Conservation (phyloP, 2,113 vertebrate genomes). For the Rhinolophus sinicus region DNA sequence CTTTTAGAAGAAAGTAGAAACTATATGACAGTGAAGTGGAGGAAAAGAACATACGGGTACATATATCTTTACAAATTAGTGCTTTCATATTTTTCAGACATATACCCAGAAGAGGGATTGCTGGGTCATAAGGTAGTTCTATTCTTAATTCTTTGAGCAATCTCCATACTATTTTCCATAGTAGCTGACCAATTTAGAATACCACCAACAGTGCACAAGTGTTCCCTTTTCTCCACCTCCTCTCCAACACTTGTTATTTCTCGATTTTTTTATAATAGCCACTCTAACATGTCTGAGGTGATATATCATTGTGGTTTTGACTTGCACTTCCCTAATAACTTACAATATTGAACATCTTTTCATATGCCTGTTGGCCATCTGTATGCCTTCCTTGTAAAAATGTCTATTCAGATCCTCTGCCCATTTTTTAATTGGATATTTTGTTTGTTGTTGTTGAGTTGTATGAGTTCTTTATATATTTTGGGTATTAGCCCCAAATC, state of each 20-base stretch:
- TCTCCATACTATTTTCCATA: not conserved
- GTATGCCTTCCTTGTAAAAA: not conserved
- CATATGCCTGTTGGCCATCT: not conserved
- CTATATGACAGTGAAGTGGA: not conserved
- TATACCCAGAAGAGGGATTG: not conserved
- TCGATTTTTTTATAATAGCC: not conserved
- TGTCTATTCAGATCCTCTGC: not conserved
- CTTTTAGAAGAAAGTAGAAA: not conserved
- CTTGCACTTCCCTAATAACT: not conserved
- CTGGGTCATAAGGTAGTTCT: not conserved
- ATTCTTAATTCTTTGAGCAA: not conserved
- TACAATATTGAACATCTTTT: not conserved
- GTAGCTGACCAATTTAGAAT: not conserved
- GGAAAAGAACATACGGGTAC: not conserved
- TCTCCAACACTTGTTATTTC: not conserved
- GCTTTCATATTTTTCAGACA: not conserved
- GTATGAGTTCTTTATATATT: not conserved
- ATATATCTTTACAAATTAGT: not conserved
- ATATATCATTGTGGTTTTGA: not conserved
- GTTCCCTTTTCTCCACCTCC: not conserved
- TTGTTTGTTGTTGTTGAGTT: not conserved
- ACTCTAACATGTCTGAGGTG: not conserved
- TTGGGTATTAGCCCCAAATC: not conserved
- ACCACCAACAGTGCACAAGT: not conserved
- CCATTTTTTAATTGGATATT: not conserved